Base-by-base conservation (phyloP, 2,797 vertebrate genomes). In the Alca torda region DNA sequence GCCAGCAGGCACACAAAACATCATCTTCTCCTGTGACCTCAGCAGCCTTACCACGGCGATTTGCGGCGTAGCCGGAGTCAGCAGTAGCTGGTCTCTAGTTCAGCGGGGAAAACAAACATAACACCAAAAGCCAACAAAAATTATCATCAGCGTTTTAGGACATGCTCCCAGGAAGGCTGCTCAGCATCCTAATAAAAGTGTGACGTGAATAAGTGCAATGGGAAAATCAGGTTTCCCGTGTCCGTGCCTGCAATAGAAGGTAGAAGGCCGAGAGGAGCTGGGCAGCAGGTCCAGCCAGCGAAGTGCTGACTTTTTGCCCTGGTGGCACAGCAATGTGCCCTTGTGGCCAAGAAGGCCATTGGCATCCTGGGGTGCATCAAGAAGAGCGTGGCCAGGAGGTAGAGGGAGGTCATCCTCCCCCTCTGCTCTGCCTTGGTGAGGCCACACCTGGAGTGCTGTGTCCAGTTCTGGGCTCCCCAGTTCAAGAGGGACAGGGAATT, bases 251-350 rank as follows among this genome's bases (percentile, higher is more conserved):
- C 37, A 54, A 12, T 3, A 48, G 28, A 54, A 31, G 28, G 11
- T 1, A 18, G 39, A 43, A 54, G 45, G 17, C 8, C 26, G 17
- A 30, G 35, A 68, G 39, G 53, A 75, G 3, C 16, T 0, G 3
- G 51, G 59, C n/a, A 57, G 75, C 28, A 76, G 17, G 8, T 23
- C 45, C 18, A 10, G 18, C 26, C 76, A 75, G 57, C 18, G 20
- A 65, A 70, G 12, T 4, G 28, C 9, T 28, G 48, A 37, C n/a
- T 46, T 64, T 53, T 4, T 45, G 45, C 18, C 45, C 18, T 45
- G 18, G 45, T 45, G 45, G 18, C 45, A 19, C 45, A 45, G 45
- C 45, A 45, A 45, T 45, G 46, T 48, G 46, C 46, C 46, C 46
- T 48, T 48, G 46, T 48, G 46, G 46, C 46, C 46, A 48, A 23